Base-by-base conservation (phyloP, 2,113 vertebrate species). In the Vidua macroura region DNA sequence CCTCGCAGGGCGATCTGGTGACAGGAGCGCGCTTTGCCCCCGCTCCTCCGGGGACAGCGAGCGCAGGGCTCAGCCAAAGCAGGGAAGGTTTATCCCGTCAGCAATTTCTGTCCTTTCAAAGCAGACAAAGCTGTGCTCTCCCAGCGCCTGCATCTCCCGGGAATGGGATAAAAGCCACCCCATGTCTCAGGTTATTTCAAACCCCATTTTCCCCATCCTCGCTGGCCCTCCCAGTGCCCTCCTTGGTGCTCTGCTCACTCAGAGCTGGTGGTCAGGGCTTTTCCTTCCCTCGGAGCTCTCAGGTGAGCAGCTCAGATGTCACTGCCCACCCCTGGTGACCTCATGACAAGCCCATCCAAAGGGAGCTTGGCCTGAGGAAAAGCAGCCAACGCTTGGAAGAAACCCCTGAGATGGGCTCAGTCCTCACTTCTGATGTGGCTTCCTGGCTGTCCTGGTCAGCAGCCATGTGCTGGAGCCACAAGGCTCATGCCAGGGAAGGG, bases 271-370 rank as follows among this genome's bases (percentile, higher is more conserved):
- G 7, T 9, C 53, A 16, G 37, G 0, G 7, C 37, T 60, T 51
- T 8, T 37, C 19, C 22, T 53, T 24, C 21, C 25, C 51, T 53
- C 1, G 1, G 6, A 41, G 72, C 21, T 1, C 15, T 6, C n/a
- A 9, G 37, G 2, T 10, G 39, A 74, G 27, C 11, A 35, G 16
- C 49, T 49, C 10, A 1, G 13, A 18, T 43, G 30, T 20, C 59
- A 28, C 19, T 43, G 67, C 28, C 27, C 63, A 6, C 20, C 24
- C 31, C 2, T 4, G 4, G 63, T 4, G 13, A 6, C 24, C 69
- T 31, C 20, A 22, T 0, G 0, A 13, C 28, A 35, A 9, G 10
- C 28, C 63, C 37, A 27, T 8, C 37, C 2, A 1, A 43, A 13
- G 35, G 19, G 28, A 69, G 25, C 4, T 39, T 2, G 44, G 6